These are phyloP conservation scores for Anoncus sp. DNA, from an alignment of 2,888 invertebrate genomes.

Conservation along the genomic window DNA sequence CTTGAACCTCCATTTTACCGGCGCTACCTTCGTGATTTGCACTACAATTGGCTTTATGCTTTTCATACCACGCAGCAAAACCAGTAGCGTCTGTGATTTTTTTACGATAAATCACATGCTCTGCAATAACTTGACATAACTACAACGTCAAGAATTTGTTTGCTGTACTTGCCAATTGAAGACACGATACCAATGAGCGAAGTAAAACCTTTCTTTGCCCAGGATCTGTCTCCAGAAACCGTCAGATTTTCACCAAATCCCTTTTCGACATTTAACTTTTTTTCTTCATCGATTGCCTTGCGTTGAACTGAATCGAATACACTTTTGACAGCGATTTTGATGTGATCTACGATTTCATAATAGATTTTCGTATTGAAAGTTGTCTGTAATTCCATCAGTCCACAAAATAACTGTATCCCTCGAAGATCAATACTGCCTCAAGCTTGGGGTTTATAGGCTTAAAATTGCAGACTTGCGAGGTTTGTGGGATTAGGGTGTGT, in stretches of 20 bases:
- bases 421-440: too few relatives aligned
- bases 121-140: slow-evolving; percentile 14
- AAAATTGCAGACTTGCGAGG: too few relatives aligned
- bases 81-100: not conserved
- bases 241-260: slow-evolving; percentile 1
- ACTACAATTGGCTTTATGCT: slow-evolving; percentile 27
- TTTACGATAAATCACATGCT: not conserved
- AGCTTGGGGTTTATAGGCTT: too few relatives aligned
- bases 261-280: slow-evolving; percentile 5
- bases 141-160: slow-evolving; percentile 29
- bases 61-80: slow-evolving; percentile 11
- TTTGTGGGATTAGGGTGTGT: too few relatives aligned
- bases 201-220: slow-evolving; percentile 47
- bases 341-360: slow-evolving; percentile 1
- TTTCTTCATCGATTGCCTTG: slow-evolving; percentile 20
- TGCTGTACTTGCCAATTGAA: slow-evolving; percentile 35
- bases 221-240: slow-evolving; percentile 27
- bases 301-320: slow-evolving; percentile 3
- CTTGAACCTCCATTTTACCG: too few relatives aligned
- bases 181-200: slow-evolving; percentile 43
- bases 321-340: slow-evolving; percentile 11
- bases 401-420: slow-evolving; percentile 23
- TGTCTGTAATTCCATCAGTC: slow-evolving; percentile 19
- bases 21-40: slow-evolving; percentile 18
- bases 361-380: not conserved